Base-by-base conservation (phyloP, 2,797 vertebrate genomes). In the Falco cherrug region DNA sequence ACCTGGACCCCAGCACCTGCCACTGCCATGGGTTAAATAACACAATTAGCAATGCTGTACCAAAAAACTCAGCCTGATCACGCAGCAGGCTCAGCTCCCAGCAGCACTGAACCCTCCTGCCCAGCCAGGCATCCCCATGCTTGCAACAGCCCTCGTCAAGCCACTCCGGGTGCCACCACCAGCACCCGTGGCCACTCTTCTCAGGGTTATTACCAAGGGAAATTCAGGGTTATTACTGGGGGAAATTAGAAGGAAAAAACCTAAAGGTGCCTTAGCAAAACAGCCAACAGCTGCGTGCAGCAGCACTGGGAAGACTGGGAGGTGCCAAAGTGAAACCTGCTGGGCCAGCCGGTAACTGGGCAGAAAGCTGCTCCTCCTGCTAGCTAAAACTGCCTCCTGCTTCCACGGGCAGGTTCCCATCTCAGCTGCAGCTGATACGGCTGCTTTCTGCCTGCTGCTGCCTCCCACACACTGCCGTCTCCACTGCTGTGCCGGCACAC, bases 231-330 rank as follows among this genome's bases (percentile, higher is more conserved):
- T 51, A 28, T 54, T 29, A 5, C 18, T 0, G 24, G 13, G 56
- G 16, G 11, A 76, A 60, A 73, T 9, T 1, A 35, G 19, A 18
- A 28, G 3, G 8, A 57, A 2, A 29, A 21, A 56, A 33, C 9
- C 0, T 7, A 0, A 33, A 31, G 37, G 5, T 3, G 21, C 45
- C 39, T 43, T 26, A 54, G 41, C 0, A 5, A 28, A 56, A n/a
- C 2, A 6, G 63, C 74, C 85, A 6, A 26, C 1, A 3, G 51
- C 61, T 1, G 0, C 1, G 24, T 9, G 41, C 71, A 18, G 84
- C 65, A 5, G 63, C 0, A 4, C 82, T 35, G 75, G 10, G 21
- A 69, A 74, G 16, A 5, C 11, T 8, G 75, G 82, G 79, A 21
- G 1, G 0, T 39, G 71, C 53, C 68, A 13, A 6, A 6, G 19